Conservation (phyloP, 2,797 vertebrate species). For the Ibycter americanus region DNA sequence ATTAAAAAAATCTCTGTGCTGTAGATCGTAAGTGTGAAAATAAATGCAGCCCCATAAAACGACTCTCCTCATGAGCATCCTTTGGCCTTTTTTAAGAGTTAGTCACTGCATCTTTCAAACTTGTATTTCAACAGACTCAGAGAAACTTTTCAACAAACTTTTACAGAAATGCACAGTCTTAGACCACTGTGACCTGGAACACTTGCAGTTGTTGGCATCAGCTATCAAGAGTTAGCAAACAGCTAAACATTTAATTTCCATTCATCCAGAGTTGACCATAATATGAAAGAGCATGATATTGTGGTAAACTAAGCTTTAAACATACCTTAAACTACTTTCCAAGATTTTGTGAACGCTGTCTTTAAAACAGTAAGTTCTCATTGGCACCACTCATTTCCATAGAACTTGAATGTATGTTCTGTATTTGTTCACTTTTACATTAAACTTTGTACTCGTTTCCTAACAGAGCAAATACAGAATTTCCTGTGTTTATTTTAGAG, state of each 20-base stretch:
- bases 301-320: background rate
- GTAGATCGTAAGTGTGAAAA: background rate
- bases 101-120: background rate
- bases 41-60: background rate
- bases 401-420: background rate
- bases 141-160: background rate
- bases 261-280: background rate
- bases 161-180: background rate
- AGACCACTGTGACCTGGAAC: background rate
- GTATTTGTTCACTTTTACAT: background rate
- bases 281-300: background rate
- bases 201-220: background rate
- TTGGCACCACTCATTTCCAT: background rate
- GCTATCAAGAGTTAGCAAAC: background rate
- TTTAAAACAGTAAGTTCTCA: fast-evolving
- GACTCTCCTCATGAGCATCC: background rate
- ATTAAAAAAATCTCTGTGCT: background rate
- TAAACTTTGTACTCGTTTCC: background rate
- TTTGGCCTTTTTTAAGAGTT: background rate
- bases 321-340: background rate
- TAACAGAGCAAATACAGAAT: background rate
- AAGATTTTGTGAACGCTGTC: background rate
- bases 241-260: background rate
- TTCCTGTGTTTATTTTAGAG: background rate
- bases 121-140: background rate